phyloP scores from a whole-genome alignment of 2,888 invertebrate species.

The Cataglyphis livida region DNA sequence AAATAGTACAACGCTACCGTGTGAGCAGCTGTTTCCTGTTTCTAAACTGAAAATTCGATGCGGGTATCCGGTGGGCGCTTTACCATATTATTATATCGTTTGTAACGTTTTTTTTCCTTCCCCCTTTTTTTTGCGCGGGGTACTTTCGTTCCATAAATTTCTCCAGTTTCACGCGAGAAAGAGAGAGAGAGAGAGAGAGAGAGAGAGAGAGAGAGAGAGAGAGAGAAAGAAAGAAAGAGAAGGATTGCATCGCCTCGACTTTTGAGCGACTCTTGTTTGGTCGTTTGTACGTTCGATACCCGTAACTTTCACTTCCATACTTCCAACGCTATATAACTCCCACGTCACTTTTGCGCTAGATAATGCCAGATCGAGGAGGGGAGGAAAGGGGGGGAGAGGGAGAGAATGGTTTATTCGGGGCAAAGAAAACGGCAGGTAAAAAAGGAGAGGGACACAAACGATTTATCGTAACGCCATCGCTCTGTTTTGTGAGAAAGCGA shows the following conservation, averaged over 20 bases:
- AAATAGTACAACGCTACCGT: neutral
- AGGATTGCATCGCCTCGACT: constrained; percentile 45
- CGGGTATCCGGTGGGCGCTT: neutral
- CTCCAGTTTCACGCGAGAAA: constrained; percentile 41
- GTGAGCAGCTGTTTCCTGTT: neutral
- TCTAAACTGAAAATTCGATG: constrained; percentile 16
- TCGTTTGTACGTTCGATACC: constrained; percentile 34
- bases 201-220: constrained; percentile 6
- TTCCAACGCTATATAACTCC: constrained; percentile 70
- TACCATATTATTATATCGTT: neutral
- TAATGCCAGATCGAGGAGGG: constrained; percentile 57
- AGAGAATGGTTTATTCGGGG: constrained; percentile 69
- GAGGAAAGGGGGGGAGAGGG: constrained; percentile 56
- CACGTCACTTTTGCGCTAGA: constrained; percentile 77
- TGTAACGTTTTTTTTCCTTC: neutral
- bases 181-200: neutral
- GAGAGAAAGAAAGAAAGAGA: too few relatives aligned
- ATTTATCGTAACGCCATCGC: constrained; percentile 52
- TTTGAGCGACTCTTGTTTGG: constrained; percentile 54
- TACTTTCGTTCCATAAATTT: constrained; percentile 59
- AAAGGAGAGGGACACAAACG: constrained; percentile 43
- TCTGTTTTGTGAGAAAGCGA: constrained; percentile 52
- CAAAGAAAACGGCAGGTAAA: constrained; percentile 40
- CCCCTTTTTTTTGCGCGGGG: neutral
- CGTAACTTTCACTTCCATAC: constrained; percentile 78